Evolutionary conservation across 2,113 vertebrate genomes (phyloP).

Genomic region (Corythoichthys haematopterus): DNA sequence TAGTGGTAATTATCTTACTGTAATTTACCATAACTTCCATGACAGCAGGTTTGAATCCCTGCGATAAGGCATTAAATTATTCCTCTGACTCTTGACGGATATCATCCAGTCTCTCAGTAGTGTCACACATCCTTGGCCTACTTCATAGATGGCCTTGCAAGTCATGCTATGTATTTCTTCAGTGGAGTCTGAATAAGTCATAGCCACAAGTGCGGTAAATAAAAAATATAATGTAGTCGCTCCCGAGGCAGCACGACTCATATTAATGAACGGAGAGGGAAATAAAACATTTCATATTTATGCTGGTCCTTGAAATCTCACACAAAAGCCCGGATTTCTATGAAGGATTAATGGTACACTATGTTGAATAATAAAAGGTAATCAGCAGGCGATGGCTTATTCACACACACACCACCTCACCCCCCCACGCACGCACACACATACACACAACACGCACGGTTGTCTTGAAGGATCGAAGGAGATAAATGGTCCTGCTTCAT

Average conservation of each 20-base stretch:
- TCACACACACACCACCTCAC: slow-evolving; percentile 27
- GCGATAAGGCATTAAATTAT: slow-evolving; percentile 55
- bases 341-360: slow-evolving; percentile 60
- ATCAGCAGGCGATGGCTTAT: slow-evolving; percentile 50
- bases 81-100: slow-evolving; percentile 46
- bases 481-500: slow-evolving; percentile 28
- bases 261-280: slow-evolving; percentile 55
- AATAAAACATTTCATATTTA: slow-evolving; percentile 64
- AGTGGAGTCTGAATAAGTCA: slow-evolving; percentile 68
- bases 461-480: slow-evolving; percentile 12
- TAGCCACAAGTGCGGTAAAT: slow-evolving; percentile 43
- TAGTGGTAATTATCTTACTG: too few relatives aligned
- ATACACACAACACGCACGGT: neutral
- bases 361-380: slow-evolving; percentile 63
- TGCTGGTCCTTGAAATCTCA: slow-evolving; percentile 53
- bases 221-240: slow-evolving; percentile 36
- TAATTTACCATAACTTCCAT: slow-evolving; percentile 2
- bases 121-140: slow-evolving; percentile 57
- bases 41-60: slow-evolving; percentile 47
- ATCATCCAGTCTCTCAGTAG: slow-evolving; percentile 56
- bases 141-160: slow-evolving; percentile 58
- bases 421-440: neutral
- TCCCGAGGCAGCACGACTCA: slow-evolving; percentile 34
- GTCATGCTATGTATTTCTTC: slow-evolving; percentile 58
- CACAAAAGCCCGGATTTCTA: slow-evolving; percentile 41